phyloP scores from a whole-genome alignment of 92 coral and sea anemone species.

The Porites cylindrica region DNA sequence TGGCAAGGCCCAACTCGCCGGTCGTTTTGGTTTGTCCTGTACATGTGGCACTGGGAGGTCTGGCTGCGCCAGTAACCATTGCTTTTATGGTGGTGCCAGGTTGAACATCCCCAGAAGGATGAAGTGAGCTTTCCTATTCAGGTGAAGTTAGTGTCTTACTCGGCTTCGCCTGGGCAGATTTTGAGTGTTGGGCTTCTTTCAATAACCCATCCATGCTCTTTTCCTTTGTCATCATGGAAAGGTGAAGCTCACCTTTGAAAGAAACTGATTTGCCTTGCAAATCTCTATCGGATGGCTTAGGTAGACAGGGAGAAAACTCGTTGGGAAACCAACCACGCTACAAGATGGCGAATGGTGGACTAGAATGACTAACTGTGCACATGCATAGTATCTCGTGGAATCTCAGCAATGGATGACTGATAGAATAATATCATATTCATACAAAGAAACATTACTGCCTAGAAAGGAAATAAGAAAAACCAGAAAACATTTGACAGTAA shows the following conservation, averaged over 20 bases:
- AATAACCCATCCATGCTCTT: not conserved
- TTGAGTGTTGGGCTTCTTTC: too few relatives aligned
- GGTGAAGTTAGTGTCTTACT: too few relatives aligned
- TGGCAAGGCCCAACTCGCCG: not conserved
- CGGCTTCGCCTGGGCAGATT: too few relatives aligned
- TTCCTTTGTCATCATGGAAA: slow-evolving; percentile 20
- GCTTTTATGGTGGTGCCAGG: slow-evolving; percentile 29
- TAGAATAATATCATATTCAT: too few relatives aligned
- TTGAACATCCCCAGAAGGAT: slow-evolving; percentile 11
- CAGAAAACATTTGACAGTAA: too few relatives aligned
- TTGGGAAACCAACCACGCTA: slow-evolving; percentile 58
- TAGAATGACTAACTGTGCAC: slow-evolving; percentile 62
- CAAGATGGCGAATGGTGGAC: slow-evolving; percentile 31
- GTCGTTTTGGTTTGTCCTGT: slow-evolving; percentile 8
- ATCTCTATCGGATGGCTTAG: slow-evolving; percentile 36
- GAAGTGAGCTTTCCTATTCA: slow-evolving; percentile 14
- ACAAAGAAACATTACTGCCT: too few relatives aligned
- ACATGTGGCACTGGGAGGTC: slow-evolving; percentile 26
- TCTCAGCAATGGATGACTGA: slow-evolving; percentile 4
- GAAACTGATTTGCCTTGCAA: slow-evolving; percentile 37
- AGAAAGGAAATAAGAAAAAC: too few relatives aligned
- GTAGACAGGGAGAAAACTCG: slow-evolving; percentile 7
- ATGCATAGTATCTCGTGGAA: slow-evolving; percentile 66
- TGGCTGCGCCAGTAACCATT: slow-evolving; percentile 18
- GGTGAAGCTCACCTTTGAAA: slow-evolving; percentile 10